Conservation (phyloP, 2,113 vertebrate genomes). For the Eubucco bourcierii region DNA sequence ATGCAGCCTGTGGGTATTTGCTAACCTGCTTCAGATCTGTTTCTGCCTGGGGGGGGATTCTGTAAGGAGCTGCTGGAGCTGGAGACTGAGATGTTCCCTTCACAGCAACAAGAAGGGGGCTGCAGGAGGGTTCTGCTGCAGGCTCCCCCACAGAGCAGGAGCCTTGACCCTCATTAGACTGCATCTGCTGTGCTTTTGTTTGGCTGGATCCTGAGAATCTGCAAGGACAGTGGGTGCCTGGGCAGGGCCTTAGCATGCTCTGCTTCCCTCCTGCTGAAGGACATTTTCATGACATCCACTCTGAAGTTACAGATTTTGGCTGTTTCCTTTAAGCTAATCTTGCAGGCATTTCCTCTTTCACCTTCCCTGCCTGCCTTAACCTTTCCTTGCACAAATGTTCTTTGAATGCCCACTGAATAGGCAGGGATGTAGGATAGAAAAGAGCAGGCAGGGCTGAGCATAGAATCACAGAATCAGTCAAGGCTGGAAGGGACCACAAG, state of each 20-base stretch:
- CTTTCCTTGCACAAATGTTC: not conserved
- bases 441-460: not conserved
- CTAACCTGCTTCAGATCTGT: accelerated
- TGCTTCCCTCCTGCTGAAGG: not conserved
- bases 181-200: not conserved
- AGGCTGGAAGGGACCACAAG: no score
- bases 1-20: accelerated
- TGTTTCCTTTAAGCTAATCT: not conserved
- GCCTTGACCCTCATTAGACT: accelerated
- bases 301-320: not conserved
- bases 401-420: not conserved
- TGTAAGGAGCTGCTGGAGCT: accelerated
- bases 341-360: not conserved
- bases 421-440: not conserved
- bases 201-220: not conserved
- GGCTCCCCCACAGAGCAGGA: not conserved
- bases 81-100: not conserved
- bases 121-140: not conserved
- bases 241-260: accelerated
- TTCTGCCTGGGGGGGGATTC: accelerated
- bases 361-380: not conserved
- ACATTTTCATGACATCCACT: no score
- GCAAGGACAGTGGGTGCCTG: not conserved
- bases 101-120: not conserved
- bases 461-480: no score